A percentile compares a stretch with the other conserved stretches of the same genome.
Conservation (phyloP, 2,113 vertebrate species). For the Tyrannus savana region DNA sequence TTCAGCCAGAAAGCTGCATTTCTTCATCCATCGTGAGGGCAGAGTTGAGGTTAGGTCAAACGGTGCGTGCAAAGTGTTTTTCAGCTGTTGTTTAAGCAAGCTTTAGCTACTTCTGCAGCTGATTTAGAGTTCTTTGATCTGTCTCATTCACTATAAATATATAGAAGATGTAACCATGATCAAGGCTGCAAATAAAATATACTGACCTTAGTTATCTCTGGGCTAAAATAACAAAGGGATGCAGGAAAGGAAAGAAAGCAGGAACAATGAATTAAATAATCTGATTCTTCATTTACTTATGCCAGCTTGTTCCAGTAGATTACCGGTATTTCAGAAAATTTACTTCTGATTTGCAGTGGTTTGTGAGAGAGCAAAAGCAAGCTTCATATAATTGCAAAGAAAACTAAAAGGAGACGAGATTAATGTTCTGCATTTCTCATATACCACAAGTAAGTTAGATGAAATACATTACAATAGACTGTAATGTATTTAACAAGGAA, state of each 20-base stretch:
- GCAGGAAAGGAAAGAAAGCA: background rate
- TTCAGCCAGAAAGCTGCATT: slow-evolving; percentile 28
- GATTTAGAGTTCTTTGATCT: slow-evolving; percentile 56
- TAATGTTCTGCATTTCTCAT: background rate
- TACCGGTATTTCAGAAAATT: background rate
- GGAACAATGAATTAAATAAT: background rate
- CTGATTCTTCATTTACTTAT: background rate
- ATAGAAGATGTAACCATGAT: slow-evolving; percentile 1
- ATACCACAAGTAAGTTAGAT: background rate
- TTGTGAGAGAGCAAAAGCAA: background rate
- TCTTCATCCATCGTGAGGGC: slow-evolving; percentile 21
- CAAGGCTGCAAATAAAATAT: slow-evolving; percentile 37
- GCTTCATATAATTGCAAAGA: background rate
- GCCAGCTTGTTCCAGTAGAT: background rate
- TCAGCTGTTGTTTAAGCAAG: slow-evolving; percentile 50
- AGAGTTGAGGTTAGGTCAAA: slow-evolving; percentile 58
- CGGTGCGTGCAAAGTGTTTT: slow-evolving; percentile 21
- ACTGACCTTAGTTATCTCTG: slow-evolving; percentile 26
- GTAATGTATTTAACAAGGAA: background rate
- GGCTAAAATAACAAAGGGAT: slow-evolving; percentile 21
- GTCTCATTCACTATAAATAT: slow-evolving; percentile 49
- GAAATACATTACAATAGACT: background rate
- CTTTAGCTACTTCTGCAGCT: slow-evolving; percentile 37
- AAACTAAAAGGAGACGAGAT: background rate
- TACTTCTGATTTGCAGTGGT: background rate